A percentile compares a stretch with the other conserved stretches of the same genome.
These are phyloP conservation scores for Cinara cedri DNA, from an alignment of 2,888 invertebrate species.

Conservation along the genomic window DNA sequence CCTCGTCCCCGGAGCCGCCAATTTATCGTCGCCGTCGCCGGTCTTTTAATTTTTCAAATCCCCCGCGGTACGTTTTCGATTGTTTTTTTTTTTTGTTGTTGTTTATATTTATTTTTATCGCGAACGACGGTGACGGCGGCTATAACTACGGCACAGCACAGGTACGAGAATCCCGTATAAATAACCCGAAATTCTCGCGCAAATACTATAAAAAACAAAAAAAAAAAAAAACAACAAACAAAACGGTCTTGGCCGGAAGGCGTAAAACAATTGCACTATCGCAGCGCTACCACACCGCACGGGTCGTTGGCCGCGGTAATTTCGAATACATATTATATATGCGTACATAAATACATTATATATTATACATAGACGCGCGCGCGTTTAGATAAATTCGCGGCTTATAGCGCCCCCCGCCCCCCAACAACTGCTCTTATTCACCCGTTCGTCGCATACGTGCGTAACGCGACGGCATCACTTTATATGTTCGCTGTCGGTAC, in stretches of 20 bases:
- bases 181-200: no score
- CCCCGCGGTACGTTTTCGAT: neutral
- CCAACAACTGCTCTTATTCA: no score
- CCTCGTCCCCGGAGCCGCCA: neutral
- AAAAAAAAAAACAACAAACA: no score
- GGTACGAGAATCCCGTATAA: no score
- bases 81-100: neutral
- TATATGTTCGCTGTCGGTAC: neutral
- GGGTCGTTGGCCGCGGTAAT: neutral
- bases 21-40: constrained; percentile 23
- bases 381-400: neutral
- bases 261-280: neutral
- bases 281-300: neutral
- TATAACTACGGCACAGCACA: no score
- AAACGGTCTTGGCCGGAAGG: no score
- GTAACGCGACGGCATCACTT: no score
- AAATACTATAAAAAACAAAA: no score
- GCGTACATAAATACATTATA: constrained; percentile 12
- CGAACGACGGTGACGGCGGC: neutral
- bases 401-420: no score
- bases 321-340: neutral
- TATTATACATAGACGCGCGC: no score
- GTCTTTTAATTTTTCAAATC: constrained; percentile 34
- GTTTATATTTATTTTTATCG: neutral
- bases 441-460: no score